These are phyloP conservation scores for Carcina quercana DNA, from an alignment of 2,888 invertebrate genomes.

Conservation along the genomic window DNA sequence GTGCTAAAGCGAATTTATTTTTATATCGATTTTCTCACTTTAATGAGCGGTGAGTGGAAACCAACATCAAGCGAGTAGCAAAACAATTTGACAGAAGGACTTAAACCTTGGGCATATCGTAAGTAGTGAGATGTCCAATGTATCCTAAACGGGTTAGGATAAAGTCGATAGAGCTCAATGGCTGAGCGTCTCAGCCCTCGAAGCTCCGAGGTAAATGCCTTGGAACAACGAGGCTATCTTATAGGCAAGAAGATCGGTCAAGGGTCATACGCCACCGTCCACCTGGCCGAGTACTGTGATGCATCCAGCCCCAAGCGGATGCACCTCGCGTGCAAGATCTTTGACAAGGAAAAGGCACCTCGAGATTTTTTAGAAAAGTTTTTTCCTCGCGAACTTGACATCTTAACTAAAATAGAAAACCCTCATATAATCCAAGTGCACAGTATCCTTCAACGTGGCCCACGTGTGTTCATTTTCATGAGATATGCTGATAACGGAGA, in stretches of 20 bases:
- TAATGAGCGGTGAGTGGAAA: conserved; percentile 59
- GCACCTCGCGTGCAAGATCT: conserved; percentile 91
- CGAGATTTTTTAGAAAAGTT: conserved; percentile 93
- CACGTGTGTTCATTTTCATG: conserved; percentile 93
- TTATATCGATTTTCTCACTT: conserved; percentile 52
- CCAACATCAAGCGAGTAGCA: conserved; percentile 39
- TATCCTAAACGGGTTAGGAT: conserved; percentile 73
- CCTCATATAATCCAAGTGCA: conserved; percentile 93
- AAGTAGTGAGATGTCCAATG: conserved; percentile 71
- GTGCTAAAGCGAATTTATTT: conserved; percentile 47
- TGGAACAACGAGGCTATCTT: conserved; percentile 88
- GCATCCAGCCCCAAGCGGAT: conserved; percentile 80
- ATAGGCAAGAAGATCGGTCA: conserved; percentile 92
- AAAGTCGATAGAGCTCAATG: conserved; percentile 76
- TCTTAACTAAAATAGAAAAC: conserved; percentile 91
- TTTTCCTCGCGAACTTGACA: conserved; percentile 93
- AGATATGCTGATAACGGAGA: conserved; percentile 94
- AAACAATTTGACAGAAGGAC: conserved; percentile 58
- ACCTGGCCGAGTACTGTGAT: conserved; percentile 87
- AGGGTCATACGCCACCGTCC: conserved; percentile 93
- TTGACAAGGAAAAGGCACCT: conserved; percentile 92
- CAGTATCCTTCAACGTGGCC: conserved; percentile 87
- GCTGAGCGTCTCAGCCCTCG: conserved; percentile 83
- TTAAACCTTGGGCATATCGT: conserved; percentile 58
- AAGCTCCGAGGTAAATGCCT: conserved; percentile 88